Percentiles rank a stretch among this genome's conserved stretches.
Evolutionary conservation across 2,113 vertebrate genomes (phyloP).

Genomic region (Progne subis): DNA sequence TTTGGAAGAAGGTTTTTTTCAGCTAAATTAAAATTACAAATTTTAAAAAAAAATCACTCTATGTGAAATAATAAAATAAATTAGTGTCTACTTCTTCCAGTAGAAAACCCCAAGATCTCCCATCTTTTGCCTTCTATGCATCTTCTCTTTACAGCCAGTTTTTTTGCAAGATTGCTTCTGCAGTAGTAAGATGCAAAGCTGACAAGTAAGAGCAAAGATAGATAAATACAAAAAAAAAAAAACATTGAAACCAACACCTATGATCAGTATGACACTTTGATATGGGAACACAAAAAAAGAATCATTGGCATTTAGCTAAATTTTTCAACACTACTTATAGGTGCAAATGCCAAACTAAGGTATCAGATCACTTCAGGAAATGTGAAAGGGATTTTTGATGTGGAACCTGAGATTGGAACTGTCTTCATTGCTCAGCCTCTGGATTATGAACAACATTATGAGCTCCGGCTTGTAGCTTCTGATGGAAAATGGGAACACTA

Average conservation of each 20-base stretch:
- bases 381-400: slow-evolving; percentile 83
- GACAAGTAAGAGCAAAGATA: not conserved
- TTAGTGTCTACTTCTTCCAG: slow-evolving; percentile 71
- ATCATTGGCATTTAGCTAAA: not conserved
- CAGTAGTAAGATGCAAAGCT: slow-evolving; percentile 75
- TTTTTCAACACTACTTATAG: slow-evolving; percentile 55
- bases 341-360: slow-evolving; percentile 84
- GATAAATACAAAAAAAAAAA: not conserved
- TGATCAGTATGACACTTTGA: not conserved
- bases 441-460: slow-evolving; percentile 84
- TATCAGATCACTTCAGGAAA: slow-evolving; percentile 90
- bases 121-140: slow-evolving; percentile 77
- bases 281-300: not conserved
- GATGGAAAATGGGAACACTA: slow-evolving; percentile 87
- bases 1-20: not conserved
- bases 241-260: not conserved
- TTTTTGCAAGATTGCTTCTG: slow-evolving; percentile 90
- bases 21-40: not conserved
- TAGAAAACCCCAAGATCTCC: slow-evolving; percentile 56
- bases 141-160: slow-evolving; percentile 90
- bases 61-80: not conserved
- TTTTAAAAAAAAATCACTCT: not conserved
- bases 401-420: slow-evolving; percentile 85
- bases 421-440: slow-evolving; percentile 84
- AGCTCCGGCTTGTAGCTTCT: slow-evolving; percentile 84